Evolutionary conservation across 2,888 invertebrate genomes (phyloP).

Genomic region (Archips crataeganus): DNA sequence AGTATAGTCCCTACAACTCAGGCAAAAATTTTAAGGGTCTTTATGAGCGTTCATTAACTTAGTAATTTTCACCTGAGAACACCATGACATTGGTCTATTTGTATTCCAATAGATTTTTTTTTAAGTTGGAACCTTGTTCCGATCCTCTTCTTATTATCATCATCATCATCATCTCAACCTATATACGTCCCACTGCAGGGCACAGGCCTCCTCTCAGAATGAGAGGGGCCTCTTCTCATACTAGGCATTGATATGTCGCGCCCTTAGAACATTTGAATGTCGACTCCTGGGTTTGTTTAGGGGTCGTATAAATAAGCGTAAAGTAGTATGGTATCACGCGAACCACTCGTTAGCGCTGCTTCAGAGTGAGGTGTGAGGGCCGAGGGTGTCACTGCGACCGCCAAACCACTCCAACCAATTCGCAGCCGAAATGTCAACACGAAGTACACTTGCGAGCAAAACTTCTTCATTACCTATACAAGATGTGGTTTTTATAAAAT

Average conservation of each 20-base stretch:
- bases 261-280: slow-evolving; percentile 71
- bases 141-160: slow-evolving; percentile 42
- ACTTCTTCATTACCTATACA: not conserved
- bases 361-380: slow-evolving; percentile 62
- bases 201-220: too few species aligned
- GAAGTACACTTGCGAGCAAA: slow-evolving; percentile 40
- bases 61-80: too few species aligned
- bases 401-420: slow-evolving; percentile 62
- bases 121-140: slow-evolving; percentile 4
- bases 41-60: too few species aligned
- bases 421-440: slow-evolving; percentile 63
- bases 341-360: slow-evolving; percentile 81
- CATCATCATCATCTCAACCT: too few species aligned
- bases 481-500: too few species aligned
- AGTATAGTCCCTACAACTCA: too few species aligned
- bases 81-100: too few species aligned
- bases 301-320: slow-evolving; percentile 81
- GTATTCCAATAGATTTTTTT: not conserved
- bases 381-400: slow-evolving; percentile 76
- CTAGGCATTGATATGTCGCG: slow-evolving; percentile 81
- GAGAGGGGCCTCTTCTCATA: slow-evolving; percentile 57
- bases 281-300: slow-evolving; percentile 69
- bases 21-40: too few species aligned
- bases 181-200: too few species aligned
- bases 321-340: slow-evolving; percentile 78